phyloP scores from a whole-genome alignment of 2,113 vertebrate genomes.

The Gracilinanus agilis region DNA sequence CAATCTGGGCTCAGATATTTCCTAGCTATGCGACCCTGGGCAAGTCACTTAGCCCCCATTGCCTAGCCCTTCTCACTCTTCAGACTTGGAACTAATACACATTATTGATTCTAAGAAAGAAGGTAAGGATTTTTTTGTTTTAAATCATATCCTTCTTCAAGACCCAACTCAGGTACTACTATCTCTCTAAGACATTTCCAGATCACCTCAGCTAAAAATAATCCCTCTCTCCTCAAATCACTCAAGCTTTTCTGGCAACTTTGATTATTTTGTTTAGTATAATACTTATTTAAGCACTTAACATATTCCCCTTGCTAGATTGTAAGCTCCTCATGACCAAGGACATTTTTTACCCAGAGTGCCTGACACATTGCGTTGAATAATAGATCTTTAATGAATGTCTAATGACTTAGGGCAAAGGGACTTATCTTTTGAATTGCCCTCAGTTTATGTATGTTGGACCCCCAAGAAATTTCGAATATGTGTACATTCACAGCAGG shows the following conservation, averaged over 20 bases:
- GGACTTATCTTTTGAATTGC: conserved; percentile 2
- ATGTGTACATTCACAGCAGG: neutral
- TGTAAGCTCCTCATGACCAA: neutral
- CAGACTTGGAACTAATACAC: too few relatives aligned
- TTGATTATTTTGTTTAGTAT: neutral
- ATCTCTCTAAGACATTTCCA: neutral
- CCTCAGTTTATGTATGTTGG: neutral
- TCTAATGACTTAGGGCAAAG: conserved; percentile 22
- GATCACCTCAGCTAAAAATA: neutral
- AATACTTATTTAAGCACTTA: neutral
- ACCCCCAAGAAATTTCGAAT: conserved; percentile 18
- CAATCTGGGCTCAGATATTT: too few relatives aligned
- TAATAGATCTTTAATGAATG: neutral
- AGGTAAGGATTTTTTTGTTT: too few relatives aligned
- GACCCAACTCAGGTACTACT: neutral
- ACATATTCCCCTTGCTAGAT: neutral
- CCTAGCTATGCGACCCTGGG: too few relatives aligned
- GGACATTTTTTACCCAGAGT: conserved; percentile 41
- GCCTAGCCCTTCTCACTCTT: too few relatives aligned
- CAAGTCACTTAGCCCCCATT: too few relatives aligned
- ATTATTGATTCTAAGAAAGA: too few relatives aligned
- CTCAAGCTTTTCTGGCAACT: neutral
- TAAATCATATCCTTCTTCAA: neutral
- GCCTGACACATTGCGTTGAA: neutral
- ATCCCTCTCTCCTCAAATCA: neutral